phyloP scores from a whole-genome alignment of 1,140 invertebrate species.

The Orchestia grillus region DNA sequence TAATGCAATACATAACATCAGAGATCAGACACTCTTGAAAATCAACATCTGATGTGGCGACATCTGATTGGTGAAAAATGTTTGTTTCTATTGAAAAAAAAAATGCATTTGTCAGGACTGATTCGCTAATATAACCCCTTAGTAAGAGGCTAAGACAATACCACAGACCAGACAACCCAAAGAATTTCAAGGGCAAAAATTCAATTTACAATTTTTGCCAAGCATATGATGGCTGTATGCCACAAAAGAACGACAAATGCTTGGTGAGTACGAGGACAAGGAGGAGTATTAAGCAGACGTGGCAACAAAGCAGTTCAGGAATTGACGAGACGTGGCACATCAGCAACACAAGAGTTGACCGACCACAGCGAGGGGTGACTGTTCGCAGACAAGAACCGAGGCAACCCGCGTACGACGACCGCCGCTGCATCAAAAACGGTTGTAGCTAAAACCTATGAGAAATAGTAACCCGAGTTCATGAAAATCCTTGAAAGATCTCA shows the following conservation, averaged over 20 bases:
- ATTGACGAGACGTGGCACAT: slow-evolving; percentile 23
- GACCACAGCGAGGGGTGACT: slow-evolving; percentile 19
- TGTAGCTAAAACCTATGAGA: too few relatives aligned
- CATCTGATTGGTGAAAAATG: neutral
- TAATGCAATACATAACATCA: neutral
- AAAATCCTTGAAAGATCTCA: too few relatives aligned
- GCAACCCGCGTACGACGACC: neutral
- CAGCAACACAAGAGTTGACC: neutral
- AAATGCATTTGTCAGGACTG: neutral
- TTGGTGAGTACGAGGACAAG: neutral
- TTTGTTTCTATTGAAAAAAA: neutral
- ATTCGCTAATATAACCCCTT: neutral
- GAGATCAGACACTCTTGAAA: neutral
- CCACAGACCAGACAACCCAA: neutral
- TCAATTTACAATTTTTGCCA: neutral
- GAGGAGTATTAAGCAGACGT: neutral
- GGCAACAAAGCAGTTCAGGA: neutral
- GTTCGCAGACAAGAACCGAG: neutral
- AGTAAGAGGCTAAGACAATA: neutral
- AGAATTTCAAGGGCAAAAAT: neutral
- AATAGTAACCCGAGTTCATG: too few relatives aligned
- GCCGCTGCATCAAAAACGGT: too few relatives aligned
- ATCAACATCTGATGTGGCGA: neutral
- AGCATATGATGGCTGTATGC: neutral
- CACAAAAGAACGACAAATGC: neutral